A percentile compares a stretch with the other conserved stretches of the same genome.
phyloP scores from a whole-genome alignment of 2,888 invertebrate genomes.

The Hermodice carunculata region DNA sequence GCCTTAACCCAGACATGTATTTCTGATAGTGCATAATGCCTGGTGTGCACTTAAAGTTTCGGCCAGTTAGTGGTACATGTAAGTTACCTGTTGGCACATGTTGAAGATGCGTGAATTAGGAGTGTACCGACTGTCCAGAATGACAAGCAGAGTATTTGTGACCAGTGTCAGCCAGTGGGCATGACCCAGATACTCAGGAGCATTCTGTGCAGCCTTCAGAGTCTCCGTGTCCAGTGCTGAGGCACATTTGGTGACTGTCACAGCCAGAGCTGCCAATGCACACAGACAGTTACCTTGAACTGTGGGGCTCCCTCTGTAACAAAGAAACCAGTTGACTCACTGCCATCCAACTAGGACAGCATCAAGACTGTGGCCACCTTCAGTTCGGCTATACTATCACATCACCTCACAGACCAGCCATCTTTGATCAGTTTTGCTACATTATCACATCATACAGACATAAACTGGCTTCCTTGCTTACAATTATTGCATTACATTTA shows the following conservation, averaged over 20 bases:
- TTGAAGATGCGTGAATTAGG: conserved; percentile 54
- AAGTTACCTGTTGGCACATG: conserved; percentile 62
- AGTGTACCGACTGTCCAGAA: conserved; percentile 54
- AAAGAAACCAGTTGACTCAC: background rate
- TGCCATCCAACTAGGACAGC: background rate
- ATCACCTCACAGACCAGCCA: no score
- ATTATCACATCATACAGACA: no score
- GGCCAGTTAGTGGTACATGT: no score
- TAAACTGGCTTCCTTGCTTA: no score
- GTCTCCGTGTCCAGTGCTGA: conserved; percentile 23
- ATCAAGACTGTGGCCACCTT: no score
- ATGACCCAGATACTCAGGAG: conserved; percentile 53
- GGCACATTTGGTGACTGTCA: conserved; percentile 46
- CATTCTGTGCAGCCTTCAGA: conserved; percentile 39
- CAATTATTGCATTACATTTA: no score
- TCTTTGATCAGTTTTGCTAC: no score
- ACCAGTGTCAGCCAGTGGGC: conserved; percentile 58
- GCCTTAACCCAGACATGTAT: no score
- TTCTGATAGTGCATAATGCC: no score
- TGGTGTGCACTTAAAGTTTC: no score
- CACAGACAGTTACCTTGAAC: conserved; percentile 59
- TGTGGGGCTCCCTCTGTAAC: conserved; percentile 54
- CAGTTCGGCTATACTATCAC: no score
- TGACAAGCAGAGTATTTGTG: conserved; percentile 55
- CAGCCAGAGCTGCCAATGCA: conserved; percentile 55